Evolutionary conservation across 2,888 invertebrate genomes (phyloP).

Genomic region (Anagyrus pseudococci): DNA sequence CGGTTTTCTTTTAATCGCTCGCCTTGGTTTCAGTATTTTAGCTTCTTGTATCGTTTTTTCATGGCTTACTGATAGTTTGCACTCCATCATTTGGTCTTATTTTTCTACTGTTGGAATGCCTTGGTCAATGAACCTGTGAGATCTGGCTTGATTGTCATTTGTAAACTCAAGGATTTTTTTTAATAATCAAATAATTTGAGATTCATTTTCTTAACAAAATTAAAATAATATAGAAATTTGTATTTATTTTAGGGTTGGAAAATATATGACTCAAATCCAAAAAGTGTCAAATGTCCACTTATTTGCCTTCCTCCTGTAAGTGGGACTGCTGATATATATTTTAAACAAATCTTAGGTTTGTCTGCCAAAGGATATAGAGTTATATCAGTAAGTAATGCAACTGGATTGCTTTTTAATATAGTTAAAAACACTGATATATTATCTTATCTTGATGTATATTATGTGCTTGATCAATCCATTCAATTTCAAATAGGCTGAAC

Average conservation of each 20-base stretch:
- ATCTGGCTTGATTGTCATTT: too few relatives aligned
- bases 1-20: too few relatives aligned
- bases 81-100: too few relatives aligned
- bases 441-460: not conserved
- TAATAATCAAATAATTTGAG: too few relatives aligned
- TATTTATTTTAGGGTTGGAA: conserved; percentile 74
- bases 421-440: conserved; percentile 2
- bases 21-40: too few relatives aligned
- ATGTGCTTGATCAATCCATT: not conserved
- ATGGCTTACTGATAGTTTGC: too few relatives aligned
- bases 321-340: conserved; percentile 88
- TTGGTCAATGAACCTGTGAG: too few relatives aligned
- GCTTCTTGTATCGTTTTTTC: too few relatives aligned
- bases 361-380: conserved; percentile 82
- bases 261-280: conserved; percentile 87
- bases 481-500: conserved; percentile 70
- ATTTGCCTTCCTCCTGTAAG: conserved; percentile 88
- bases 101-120: too few relatives aligned
- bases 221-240: not conserved
- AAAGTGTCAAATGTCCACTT: conserved; percentile 77
- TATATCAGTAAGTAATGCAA: conserved; percentile 70
- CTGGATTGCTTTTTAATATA: conserved; percentile 2
- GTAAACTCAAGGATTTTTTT: too few relatives aligned
- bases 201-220: too few relatives aligned
- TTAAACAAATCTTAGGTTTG: conserved; percentile 80